Conservation (phyloP, 2,113 vertebrate genomes). For the Semnornis frantzii region DNA sequence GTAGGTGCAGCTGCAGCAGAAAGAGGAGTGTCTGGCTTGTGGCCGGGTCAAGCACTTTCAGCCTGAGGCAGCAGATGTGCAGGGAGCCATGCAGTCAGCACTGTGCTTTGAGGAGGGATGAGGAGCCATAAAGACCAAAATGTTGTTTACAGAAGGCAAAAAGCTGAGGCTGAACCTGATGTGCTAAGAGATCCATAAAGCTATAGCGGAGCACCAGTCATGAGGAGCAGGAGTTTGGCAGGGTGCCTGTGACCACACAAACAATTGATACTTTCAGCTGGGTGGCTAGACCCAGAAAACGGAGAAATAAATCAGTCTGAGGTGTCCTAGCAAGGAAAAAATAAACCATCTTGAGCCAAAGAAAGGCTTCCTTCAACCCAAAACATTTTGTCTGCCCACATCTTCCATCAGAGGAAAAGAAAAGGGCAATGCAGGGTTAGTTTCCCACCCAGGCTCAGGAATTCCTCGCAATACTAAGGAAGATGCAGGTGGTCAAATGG, state of each 20-base stretch:
- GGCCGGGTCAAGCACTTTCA: background rate
- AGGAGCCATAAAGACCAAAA: background rate
- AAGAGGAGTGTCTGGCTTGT: background rate
- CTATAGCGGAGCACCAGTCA: background rate
- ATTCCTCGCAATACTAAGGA: background rate
- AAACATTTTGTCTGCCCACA: background rate
- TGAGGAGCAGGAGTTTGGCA: background rate
- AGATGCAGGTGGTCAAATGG: background rate
- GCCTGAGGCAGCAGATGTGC: background rate
- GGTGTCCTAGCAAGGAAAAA: background rate
- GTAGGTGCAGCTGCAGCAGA: background rate
- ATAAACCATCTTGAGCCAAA: background rate
- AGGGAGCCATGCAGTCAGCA: background rate
- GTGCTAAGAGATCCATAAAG: slow-evolving; percentile 13
- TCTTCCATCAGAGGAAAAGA: background rate
- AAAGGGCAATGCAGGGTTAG: background rate
- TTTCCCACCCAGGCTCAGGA: background rate
- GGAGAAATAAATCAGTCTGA: background rate
- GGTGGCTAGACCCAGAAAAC: background rate
- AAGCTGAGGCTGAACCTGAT: background rate
- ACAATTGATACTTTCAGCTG: slow-evolving; percentile 24
- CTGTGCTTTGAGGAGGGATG: background rate
- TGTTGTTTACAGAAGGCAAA: background rate
- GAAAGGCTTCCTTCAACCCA: background rate
- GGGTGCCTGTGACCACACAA: background rate